phyloP scores from a whole-genome alignment of 2,113 vertebrate species.

The Clarias macrocephalus region DNA sequence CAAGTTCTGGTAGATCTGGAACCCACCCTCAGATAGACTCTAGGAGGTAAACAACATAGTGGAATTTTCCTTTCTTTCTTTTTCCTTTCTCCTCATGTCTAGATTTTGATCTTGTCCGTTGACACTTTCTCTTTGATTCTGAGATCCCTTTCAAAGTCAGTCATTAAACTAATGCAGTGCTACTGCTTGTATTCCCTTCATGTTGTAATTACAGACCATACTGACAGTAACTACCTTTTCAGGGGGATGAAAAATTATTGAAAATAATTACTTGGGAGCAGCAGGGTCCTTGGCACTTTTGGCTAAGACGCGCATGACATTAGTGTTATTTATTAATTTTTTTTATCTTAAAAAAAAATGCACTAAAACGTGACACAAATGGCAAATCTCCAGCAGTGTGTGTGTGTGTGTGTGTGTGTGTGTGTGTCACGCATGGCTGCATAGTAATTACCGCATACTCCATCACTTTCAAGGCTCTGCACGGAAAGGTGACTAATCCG shows the following conservation, averaged over 20 bases:
- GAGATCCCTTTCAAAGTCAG: background rate
- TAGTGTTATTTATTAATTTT: background rate
- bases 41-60: background rate
- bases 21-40: background rate
- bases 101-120: constrained; percentile 23
- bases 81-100: background rate
- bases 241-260: background rate
- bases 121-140: constrained; percentile 32
- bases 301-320: background rate
- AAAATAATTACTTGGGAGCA: background rate
- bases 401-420: background rate
- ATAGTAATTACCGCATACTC: constrained; percentile 23
- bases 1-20: background rate
- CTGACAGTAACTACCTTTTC: constrained; percentile 27
- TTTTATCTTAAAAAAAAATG: background rate
- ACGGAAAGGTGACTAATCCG: constrained; percentile 17
- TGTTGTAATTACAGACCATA: constrained; percentile 38
- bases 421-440: constrained; percentile 9
- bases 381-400: constrained; percentile 11
- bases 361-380: background rate
- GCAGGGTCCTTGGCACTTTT: constrained; percentile 2
- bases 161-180: constrained; percentile 25
- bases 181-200: constrained; percentile 30
- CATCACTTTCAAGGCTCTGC: background rate
- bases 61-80: background rate